phyloP scores from a whole-genome alignment of 2,888 invertebrate species.

The Adelognathus sp. region DNA sequence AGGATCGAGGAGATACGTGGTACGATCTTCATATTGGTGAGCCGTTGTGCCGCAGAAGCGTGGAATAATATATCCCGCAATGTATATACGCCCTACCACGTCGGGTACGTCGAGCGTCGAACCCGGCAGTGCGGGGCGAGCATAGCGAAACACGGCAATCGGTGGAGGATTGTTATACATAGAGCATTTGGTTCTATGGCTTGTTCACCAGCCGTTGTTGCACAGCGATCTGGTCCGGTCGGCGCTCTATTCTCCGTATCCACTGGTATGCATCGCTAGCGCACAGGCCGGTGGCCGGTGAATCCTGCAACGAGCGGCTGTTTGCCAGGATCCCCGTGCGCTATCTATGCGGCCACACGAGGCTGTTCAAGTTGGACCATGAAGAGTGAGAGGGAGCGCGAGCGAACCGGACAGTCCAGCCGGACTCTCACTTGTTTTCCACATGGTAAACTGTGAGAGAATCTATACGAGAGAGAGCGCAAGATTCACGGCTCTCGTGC shows the following conservation, averaged over 20 bases:
- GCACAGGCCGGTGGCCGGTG: slow-evolving; percentile 13
- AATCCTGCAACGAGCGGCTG: slow-evolving; percentile 30
- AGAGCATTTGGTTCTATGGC: slow-evolving; percentile 65
- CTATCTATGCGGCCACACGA: slow-evolving; percentile 50
- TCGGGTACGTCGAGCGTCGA: slow-evolving; percentile 66
- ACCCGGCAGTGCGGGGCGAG: slow-evolving; percentile 69
- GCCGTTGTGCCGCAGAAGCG: background rate
- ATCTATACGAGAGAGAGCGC: slow-evolving; percentile 46
- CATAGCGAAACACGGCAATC: slow-evolving; percentile 67
- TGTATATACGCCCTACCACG: slow-evolving; percentile 23
- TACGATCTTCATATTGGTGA: slow-evolving; percentile 11
- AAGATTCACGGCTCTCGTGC: slow-evolving; percentile 45
- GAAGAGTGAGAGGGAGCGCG: slow-evolving; percentile 19
- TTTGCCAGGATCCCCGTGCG: slow-evolving; percentile 57
- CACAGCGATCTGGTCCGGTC: slow-evolving; percentile 40
- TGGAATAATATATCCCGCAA: background rate
- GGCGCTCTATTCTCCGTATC: slow-evolving; percentile 46
- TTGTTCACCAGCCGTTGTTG: slow-evolving; percentile 54
- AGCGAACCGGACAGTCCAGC: background rate
- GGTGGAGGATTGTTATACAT: slow-evolving; percentile 71
- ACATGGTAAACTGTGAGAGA: slow-evolving; percentile 30
- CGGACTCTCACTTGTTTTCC: slow-evolving; percentile 59
- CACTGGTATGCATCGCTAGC: slow-evolving; percentile 46
- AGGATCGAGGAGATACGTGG: background rate
- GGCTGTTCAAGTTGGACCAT: slow-evolving; percentile 30